Percentiles rank a stretch among this genome's conserved stretches.
phyloP scores from a whole-genome alignment of 92 coral and sea anemone species.

The Palythoa heliodiscus region DNA sequence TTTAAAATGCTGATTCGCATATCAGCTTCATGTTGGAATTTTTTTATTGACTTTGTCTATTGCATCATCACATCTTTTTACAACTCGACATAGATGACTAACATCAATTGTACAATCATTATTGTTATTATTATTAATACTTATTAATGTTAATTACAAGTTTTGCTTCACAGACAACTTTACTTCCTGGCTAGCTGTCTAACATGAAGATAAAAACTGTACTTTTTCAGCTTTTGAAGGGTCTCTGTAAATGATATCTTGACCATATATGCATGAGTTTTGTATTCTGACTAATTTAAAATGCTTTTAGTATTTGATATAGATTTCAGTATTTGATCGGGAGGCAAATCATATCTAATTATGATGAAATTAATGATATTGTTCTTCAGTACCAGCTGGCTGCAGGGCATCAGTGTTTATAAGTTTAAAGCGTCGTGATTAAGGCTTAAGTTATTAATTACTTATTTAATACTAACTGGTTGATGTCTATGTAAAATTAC shows the following conservation, averaged over 20 bases:
- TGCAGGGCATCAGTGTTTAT: not conserved
- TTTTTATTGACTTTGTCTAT: not conserved
- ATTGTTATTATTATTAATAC: not conserved
- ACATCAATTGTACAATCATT: not conserved
- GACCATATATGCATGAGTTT: not conserved
- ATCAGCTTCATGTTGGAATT: not conserved
- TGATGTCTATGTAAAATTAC: not conserved
- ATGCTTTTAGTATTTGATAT: not conserved
- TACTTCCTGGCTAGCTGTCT: not conserved
- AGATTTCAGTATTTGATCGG: not conserved
- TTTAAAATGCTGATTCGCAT: not conserved
- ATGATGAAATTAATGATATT: not conserved
- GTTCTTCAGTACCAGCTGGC: not conserved
- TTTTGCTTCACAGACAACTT: not conserved
- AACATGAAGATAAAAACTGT: not conserved
- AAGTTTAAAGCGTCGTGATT: not conserved
- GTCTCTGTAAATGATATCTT: not conserved
- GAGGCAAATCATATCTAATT: not conserved
- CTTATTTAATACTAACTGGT: constrained; percentile 5
- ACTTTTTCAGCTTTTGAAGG: constrained; percentile 6
- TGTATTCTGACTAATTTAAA: constrained; percentile 13
- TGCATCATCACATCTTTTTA: constrained; percentile 9
- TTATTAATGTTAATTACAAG: not conserved
- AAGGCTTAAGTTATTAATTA: constrained; percentile 25
- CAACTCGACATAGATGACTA: not conserved